These are phyloP conservation scores for Xiphophorus couchianus DNA, from an alignment of 2,113 vertebrate genomes.

Conservation along the genomic window DNA sequence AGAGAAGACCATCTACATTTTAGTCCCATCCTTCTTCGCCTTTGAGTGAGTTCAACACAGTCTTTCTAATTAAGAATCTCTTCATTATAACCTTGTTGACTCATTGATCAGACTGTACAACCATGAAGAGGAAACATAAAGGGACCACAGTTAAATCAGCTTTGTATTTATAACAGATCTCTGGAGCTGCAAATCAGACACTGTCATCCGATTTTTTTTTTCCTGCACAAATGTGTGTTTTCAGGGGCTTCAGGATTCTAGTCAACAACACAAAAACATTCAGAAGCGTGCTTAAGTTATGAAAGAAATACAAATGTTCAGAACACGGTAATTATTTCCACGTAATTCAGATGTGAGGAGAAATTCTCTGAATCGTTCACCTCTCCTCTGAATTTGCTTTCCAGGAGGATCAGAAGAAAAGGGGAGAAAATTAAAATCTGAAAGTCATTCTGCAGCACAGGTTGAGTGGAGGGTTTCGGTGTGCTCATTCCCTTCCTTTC, in stretches of 20 bases:
- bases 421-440: not conserved
- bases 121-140: too few relatives aligned
- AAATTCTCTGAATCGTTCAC: not conserved
- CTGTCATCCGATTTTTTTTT: too few relatives aligned
- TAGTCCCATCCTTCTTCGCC: too few relatives aligned
- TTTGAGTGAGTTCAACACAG: too few relatives aligned
- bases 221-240: too few relatives aligned
- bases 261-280: not conserved
- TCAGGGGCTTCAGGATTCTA: not conserved
- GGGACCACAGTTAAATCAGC: too few relatives aligned
- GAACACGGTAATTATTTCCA: not conserved
- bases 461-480: slow-evolving; percentile 2
- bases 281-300: not conserved
- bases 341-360: not conserved
- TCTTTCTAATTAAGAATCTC: too few relatives aligned
- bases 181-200: too few relatives aligned
- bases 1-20: too few relatives aligned
- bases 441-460: slow-evolving; percentile 7
- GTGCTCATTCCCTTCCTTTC: not conserved
- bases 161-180: too few relatives aligned
- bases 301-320: not conserved
- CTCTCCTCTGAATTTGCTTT: not conserved
- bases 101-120: too few relatives aligned
- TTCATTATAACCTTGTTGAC: too few relatives aligned
- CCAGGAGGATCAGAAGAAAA: not conserved